These are phyloP conservation scores for Merodon equestris DNA, from an alignment of 2,888 invertebrate genomes.

Conservation along the genomic window DNA sequence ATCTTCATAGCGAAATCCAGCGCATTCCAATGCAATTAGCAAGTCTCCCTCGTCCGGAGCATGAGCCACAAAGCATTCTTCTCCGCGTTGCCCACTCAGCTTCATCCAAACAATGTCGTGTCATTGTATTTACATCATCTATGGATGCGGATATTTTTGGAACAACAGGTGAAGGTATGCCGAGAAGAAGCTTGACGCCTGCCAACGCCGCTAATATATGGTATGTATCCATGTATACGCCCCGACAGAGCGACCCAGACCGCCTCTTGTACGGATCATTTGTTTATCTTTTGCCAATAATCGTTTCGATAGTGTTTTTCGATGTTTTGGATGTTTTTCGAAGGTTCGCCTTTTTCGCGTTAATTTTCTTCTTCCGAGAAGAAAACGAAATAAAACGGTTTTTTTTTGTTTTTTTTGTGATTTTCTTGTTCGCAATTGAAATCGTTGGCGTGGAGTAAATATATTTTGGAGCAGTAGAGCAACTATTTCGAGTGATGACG, in stretches of 20 bases:
- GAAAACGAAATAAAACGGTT: conserved; percentile 30
- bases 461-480: conserved; percentile 21
- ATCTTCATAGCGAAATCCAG: conserved; percentile 1
- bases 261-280: conserved; percentile 30
- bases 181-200: conserved; percentile 37
- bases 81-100: conserved; percentile 14
- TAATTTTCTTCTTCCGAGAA: conserved; percentile 9
- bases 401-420: no score
- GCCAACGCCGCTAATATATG: conserved; percentile 36
- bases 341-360: background rate
- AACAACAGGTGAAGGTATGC: conserved; percentile 58
- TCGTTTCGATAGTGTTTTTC: conserved; percentile 49
- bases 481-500: conserved; percentile 41
- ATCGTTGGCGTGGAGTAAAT: conserved; percentile 38
- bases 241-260: no score
- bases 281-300: conserved; percentile 58
- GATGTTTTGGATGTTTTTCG: conserved; percentile 7
- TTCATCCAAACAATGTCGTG: conserved; percentile 36
- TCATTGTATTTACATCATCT: conserved; percentile 24
- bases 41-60: conserved; percentile 2
- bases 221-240: no score
- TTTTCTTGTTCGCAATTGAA: conserved; percentile 28
- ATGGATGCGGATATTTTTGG: conserved; percentile 35
- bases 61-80: no score
- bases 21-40: conserved; percentile 60